A percentile compares a stretch with the other conserved stretches of the same genome.
These are phyloP conservation scores for Philereme vetulata DNA, from an alignment of 2,888 invertebrate genomes.

Conservation along the genomic window DNA sequence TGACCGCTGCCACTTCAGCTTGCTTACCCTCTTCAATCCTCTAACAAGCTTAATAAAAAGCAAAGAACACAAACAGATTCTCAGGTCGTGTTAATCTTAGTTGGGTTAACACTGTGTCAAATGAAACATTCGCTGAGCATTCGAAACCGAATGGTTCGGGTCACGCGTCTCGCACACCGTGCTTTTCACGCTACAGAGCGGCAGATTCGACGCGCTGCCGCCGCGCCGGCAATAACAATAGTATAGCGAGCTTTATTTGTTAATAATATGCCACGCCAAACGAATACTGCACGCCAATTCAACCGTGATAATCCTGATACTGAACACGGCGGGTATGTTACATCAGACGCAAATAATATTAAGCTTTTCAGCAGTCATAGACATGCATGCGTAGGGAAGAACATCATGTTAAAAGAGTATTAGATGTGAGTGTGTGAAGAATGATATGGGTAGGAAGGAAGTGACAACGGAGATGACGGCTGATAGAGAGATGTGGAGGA, in stretches of 20 bases:
- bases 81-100: slow-evolving; percentile 39
- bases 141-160: slow-evolving; percentile 50
- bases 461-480: too few relatives aligned
- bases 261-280: slow-evolving; percentile 72
- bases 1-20: too few relatives aligned
- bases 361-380: too few relatives aligned
- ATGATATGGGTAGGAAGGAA: too few relatives aligned
- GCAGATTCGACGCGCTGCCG: slow-evolving; percentile 62
- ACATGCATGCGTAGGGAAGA: too few relatives aligned
- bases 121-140: slow-evolving; percentile 59
- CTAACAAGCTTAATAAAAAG: slow-evolving; percentile 18
- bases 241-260: slow-evolving; percentile 74
- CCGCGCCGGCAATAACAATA: slow-evolving; percentile 64
- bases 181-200: slow-evolving; percentile 62
- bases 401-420: too few relatives aligned
- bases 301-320: slow-evolving; percentile 52
- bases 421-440: too few relatives aligned
- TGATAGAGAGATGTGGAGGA: too few relatives aligned
- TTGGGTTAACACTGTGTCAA: slow-evolving; percentile 58
- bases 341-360: slow-evolving; percentile 6
- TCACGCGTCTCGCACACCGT: slow-evolving; percentile 43
- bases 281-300: slow-evolving; percentile 70
- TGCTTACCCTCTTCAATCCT: too few relatives aligned
- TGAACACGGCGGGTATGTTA: slow-evolving; percentile 33
- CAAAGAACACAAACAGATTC: slow-evolving; percentile 35